Conservation (phyloP, 2,888 invertebrate species). For the Oscheius onirici region DNA sequence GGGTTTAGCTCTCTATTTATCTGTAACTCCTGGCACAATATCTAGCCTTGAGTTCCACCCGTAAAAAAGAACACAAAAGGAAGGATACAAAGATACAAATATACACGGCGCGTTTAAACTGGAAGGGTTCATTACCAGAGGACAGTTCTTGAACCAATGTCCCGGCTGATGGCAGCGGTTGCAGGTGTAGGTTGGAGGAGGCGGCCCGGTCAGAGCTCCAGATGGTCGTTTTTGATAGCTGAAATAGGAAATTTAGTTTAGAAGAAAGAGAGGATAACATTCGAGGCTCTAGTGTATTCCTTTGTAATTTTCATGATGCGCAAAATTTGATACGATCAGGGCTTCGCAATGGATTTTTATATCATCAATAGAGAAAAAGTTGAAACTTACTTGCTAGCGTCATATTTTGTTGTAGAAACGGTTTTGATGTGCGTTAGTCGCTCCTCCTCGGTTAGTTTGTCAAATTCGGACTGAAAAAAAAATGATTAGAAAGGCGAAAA, state of each 20-base stretch:
- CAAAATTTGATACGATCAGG: too few species aligned
- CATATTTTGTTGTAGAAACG: slow-evolving; percentile 95
- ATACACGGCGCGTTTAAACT: slow-evolving; percentile 17
- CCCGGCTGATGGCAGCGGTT: slow-evolving; percentile 93
- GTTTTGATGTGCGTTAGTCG: slow-evolving; percentile 97
- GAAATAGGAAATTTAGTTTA: slow-evolving; percentile 41
- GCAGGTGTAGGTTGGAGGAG: slow-evolving; percentile 91
- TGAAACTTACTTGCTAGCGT: slow-evolving; percentile 88
- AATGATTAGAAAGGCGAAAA: not conserved
- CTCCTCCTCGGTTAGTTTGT: slow-evolving; percentile 94
- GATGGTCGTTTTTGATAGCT: slow-evolving; percentile 90
- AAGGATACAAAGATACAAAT: slow-evolving; percentile 4
- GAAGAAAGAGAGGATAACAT: too few species aligned
- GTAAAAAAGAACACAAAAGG: not conserved
- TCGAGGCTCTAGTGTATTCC: too few species aligned
- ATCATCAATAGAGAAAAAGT: too few species aligned
- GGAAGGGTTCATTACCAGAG: slow-evolving; percentile 72
- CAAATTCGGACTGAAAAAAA: slow-evolving; percentile 62
- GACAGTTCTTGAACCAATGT: slow-evolving; percentile 97
- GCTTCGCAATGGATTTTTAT: too few species aligned
- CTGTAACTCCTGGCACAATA: slow-evolving; percentile 23
- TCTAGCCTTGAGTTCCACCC: slow-evolving; percentile 5
- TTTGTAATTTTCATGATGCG: too few species aligned
- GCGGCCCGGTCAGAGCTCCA: slow-evolving; percentile 84
- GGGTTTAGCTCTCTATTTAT: slow-evolving; percentile 26